These are phyloP conservation scores for Synanthedon tipuliformis DNA, from an alignment of 2,888 invertebrate species.

Conservation along the genomic window DNA sequence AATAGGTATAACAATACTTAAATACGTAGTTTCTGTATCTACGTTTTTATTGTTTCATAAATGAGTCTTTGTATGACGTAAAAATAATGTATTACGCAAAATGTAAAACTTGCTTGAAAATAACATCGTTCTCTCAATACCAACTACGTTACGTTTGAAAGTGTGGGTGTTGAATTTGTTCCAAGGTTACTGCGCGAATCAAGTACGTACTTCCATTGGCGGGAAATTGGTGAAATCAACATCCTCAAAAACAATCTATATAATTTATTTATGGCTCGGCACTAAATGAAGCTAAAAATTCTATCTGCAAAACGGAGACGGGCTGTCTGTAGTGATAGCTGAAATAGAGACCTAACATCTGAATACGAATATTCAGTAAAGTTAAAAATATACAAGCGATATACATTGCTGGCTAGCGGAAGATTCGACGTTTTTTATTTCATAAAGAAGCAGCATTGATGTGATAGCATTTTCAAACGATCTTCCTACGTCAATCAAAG, in stretches of 20 bases:
- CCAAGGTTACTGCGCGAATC: conserved; percentile 38
- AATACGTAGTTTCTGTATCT: neutral
- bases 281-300: conserved; percentile 7
- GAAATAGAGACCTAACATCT: conserved; percentile 11
- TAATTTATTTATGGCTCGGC: conserved; percentile 1
- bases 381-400: too few species aligned
- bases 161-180: conserved; percentile 41
- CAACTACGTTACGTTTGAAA: conserved; percentile 21
- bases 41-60: neutral
- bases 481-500: too few species aligned
- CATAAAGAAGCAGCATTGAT: too few species aligned
- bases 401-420: too few species aligned
- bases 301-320: conserved; percentile 27
- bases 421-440: too few species aligned
- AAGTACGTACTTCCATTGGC: conserved; percentile 26
- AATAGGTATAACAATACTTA: neutral
- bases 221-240: conserved; percentile 35
- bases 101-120: conserved; percentile 30
- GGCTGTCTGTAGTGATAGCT: conserved; percentile 32
- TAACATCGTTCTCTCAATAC: conserved; percentile 41
- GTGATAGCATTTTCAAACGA: too few species aligned
- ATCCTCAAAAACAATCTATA: conserved; percentile 8
- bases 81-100: conserved; percentile 20
- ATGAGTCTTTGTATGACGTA: conserved; percentile 11
- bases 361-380: too few species aligned